A percentile compares a stretch with the other conserved stretches of the same genome.
Evolutionary conservation across 2,888 invertebrate species (phyloP).

Genomic region (Agonopterix subpropinquella): DNA sequence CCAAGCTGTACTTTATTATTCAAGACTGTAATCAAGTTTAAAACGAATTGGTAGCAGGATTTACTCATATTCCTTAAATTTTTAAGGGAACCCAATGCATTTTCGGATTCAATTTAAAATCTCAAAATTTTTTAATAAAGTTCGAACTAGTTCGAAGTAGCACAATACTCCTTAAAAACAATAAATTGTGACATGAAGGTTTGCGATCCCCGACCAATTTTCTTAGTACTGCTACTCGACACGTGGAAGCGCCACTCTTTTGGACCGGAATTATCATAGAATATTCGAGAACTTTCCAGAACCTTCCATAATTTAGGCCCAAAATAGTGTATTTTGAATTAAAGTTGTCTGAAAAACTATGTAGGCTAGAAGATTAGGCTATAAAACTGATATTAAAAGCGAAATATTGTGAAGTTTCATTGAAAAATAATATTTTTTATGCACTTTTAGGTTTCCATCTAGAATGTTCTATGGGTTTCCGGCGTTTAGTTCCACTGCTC

Average conservation of each 20-base stretch:
- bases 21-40: no score
- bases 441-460: constrained; percentile 21
- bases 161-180: not conserved
- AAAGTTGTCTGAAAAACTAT: constrained; percentile 9
- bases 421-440: constrained; percentile 13
- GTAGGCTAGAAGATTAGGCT: not conserved
- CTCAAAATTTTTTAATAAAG: not conserved
- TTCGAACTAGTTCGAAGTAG: not conserved
- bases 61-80: not conserved
- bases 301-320: constrained; percentile 27
- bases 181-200: constrained; percentile 39
- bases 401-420: constrained; percentile 10
- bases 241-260: constrained; percentile 24
- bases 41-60: not conserved
- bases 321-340: constrained; percentile 16
- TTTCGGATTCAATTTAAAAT: not conserved
- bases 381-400: not conserved
- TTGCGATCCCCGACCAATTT: constrained; percentile 16
- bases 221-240: constrained; percentile 26
- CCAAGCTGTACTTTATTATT: no score
- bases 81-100: not conserved
- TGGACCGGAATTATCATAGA: constrained; percentile 12
- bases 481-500: constrained; percentile 29
- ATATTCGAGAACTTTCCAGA: constrained; percentile 50
- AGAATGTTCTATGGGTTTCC: constrained; percentile 57